A percentile compares a stretch with the other conserved stretches of the same genome.
phyloP scores from a whole-genome alignment of 1,140 invertebrate species.

The Bombus ignitus region DNA sequence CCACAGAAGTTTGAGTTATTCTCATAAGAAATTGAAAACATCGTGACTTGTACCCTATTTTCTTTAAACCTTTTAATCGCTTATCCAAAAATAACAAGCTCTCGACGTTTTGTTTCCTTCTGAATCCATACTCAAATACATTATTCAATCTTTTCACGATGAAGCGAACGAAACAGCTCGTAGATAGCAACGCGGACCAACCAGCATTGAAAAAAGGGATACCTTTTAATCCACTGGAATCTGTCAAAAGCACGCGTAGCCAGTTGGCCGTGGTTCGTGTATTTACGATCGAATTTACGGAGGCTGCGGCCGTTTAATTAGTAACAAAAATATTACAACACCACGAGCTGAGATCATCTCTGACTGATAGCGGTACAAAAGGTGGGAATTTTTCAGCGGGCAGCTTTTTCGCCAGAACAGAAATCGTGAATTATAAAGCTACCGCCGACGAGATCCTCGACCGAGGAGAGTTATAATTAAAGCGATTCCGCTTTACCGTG shows the following conservation, averaged over 20 bases:
- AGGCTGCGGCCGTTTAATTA: conserved; percentile 2
- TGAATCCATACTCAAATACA: not conserved
- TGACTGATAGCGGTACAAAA: not conserved
- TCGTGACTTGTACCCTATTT: too few relatives aligned
- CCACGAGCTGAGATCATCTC: not conserved
- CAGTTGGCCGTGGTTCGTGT: not conserved
- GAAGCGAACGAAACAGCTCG: not conserved
- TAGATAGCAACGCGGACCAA: not conserved
- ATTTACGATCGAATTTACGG: conserved; percentile 24
- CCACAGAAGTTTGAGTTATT: too few relatives aligned
- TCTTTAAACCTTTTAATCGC: too few relatives aligned
- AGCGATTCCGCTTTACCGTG: conserved; percentile 24
- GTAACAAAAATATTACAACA: not conserved
- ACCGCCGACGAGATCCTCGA: not conserved
- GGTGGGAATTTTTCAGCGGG: not conserved
- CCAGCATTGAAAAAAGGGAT: not conserved
- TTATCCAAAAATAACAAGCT: too few relatives aligned
- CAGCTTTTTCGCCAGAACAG: not conserved
- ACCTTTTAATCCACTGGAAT: not conserved
- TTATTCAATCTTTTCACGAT: not conserved
- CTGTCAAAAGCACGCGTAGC: not conserved
- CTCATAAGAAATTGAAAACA: too few relatives aligned
- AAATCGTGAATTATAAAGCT: not conserved
- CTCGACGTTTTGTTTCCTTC: not conserved
- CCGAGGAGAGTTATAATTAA: conserved; percentile 48